Evolutionary conservation across 2,888 invertebrate genomes (phyloP), one percentile per base, ranked within the genome.

Genomic region (Papilio protenor): DNA sequence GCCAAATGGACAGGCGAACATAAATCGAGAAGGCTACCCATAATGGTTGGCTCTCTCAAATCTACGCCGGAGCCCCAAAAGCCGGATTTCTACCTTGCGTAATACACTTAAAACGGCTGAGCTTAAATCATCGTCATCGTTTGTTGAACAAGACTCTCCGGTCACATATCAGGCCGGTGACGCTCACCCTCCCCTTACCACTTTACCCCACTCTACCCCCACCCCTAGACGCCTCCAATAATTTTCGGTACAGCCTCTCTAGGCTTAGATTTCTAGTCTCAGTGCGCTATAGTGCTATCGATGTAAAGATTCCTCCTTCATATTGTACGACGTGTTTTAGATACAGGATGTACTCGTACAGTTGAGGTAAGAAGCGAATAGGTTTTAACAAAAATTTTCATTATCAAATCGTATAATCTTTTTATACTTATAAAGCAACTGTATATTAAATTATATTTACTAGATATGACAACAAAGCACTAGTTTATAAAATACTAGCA

Each of bases 81-180:
- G 92, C 94, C 91, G 88, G 92, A 92, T 91, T 93, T 93, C 94
- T 93, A 87, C 87, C 92, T 88, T 90, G 66, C 88, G 91, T 94
- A 94, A 94, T 94, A 94, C 94, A 94, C 94, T 94, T 94, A 94
- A 94, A 94, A 94, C 94, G 93, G 89, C 91, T 89, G 89, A 91
- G 94, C 94, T 92, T 94, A 94, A 94, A 94, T 94, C 94, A 94
- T 94, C 94, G 94, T 94, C 94, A 94, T 92, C 94, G 94, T 94
- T 94, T 94, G 94, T 94, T 94, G 94, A 94, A 94, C 94, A 94
- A 94, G 94, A 94, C 93, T 94, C 93, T 91, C 93, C 92, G 94
- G 94, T 94, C 94, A 94, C 94, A 94, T 94, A 94, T 94, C 94
- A 94, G 91, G 84, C 85, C 87, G 88, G 88, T 89, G 92, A 90